Evolutionary conservation across 2,888 invertebrate species (phyloP).

Genomic region (Coelogynopora nodosa): DNA sequence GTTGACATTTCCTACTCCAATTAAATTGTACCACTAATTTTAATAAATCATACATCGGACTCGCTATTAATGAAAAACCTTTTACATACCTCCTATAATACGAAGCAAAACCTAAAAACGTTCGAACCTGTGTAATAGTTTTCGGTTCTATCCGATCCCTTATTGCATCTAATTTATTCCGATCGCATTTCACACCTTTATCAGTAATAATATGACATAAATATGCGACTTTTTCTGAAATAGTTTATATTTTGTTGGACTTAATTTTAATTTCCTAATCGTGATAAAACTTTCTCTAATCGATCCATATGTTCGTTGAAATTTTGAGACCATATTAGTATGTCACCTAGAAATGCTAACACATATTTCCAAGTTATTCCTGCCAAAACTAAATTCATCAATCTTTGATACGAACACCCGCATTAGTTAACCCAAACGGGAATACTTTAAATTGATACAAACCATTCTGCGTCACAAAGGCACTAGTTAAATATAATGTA

Average conservation of each 20-base stretch:
- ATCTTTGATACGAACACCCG: neutral
- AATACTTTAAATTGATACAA: neutral
- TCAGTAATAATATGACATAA: conserved; percentile 32
- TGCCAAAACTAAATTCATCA: neutral
- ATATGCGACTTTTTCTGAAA: conserved; percentile 33
- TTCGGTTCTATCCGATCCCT: conserved; percentile 34
- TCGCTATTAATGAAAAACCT: neutral
- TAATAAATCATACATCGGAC: too few relatives aligned
- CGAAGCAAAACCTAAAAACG: neutral
- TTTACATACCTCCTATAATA: neutral
- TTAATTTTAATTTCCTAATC: conserved; percentile 40
- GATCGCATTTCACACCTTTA: conserved; percentile 25
- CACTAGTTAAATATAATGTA: neutral
- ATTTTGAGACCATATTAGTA: neutral
- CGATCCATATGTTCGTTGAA: conserved; percentile 39
- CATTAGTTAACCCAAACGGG: neutral
- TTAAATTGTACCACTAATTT: neutral
- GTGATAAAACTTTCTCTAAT: conserved; percentile 16
- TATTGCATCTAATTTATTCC: conserved; percentile 32
- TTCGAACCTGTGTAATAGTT: neutral
- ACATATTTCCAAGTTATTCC: neutral
- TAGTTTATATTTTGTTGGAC: conserved; percentile 35
- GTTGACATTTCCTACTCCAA: neutral
- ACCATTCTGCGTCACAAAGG: neutral
- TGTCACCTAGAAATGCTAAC: neutral